Conservation (phyloP, 2,797 vertebrate genomes). For the Ciconia nigra region DNA sequence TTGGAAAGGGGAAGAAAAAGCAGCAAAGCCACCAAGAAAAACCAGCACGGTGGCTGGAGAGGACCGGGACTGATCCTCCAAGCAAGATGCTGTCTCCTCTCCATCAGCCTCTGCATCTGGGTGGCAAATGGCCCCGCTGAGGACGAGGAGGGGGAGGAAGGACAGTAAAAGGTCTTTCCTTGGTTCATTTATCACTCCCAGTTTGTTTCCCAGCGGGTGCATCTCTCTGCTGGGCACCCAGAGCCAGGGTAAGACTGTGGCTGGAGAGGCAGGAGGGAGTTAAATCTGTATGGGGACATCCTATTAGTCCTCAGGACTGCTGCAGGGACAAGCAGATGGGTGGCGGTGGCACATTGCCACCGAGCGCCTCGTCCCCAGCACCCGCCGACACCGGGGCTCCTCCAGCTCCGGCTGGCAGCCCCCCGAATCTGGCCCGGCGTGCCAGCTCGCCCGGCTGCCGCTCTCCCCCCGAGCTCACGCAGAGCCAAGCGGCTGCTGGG, state of each 20-base stretch:
- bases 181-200: neutral
- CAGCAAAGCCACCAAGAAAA: neutral
- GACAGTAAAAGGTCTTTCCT: neutral
- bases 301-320: neutral
- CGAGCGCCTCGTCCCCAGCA: rapidly evolving
- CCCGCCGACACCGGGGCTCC: neutral
- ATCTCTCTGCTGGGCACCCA: neutral
- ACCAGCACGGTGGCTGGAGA: neutral
- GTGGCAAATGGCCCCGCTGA: neutral
- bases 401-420: neutral
- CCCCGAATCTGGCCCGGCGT: neutral
- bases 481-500: neutral
- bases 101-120: neutral
- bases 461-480: rapidly evolving
- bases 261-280: neutral
- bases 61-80: rapidly evolving
- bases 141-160: neutral
- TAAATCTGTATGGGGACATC: neutral
- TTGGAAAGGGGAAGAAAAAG: neutral
- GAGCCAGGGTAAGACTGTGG: neutral
- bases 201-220: neutral
- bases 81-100: neutral
- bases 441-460: neutral
- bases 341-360: neutral
- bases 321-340: neutral